phyloP scores from a whole-genome alignment of 2,113 vertebrate genomes.

The Aptenodytes patagonicus region DNA sequence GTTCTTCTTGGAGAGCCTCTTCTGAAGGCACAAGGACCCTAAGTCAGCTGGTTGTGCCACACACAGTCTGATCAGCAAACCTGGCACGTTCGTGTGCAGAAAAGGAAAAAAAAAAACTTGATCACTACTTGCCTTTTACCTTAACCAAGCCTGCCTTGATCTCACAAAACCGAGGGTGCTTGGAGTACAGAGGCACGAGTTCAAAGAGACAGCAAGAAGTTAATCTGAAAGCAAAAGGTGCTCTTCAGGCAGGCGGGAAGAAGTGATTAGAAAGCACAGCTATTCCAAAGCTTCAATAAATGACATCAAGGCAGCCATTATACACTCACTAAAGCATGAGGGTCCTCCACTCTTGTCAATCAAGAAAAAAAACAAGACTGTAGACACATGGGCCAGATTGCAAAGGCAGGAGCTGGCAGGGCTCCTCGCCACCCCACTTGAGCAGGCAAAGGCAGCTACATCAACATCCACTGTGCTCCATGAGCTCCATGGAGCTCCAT shows the following conservation, averaged over 20 bases:
- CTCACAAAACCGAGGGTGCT: constrained; percentile 17
- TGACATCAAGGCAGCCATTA: constrained; percentile 19
- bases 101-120: background rate
- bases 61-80: constrained; percentile 7
- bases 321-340: background rate
- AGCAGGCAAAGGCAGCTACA: background rate
- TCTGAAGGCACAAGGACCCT: background rate
- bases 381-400: background rate
- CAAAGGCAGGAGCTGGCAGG: background rate
- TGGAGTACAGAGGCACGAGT: constrained; percentile 18
- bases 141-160: constrained; percentile 26
- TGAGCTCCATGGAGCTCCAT: background rate
- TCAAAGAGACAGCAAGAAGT: constrained; percentile 56
- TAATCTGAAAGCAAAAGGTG: constrained; percentile 56
- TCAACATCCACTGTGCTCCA: background rate
- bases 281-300: constrained; percentile 32
- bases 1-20: background rate
- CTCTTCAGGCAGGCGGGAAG: constrained; percentile 20
- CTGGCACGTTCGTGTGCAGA: background rate
- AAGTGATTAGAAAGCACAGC: constrained; percentile 50
- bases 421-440: background rate
- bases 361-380: background rate
- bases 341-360: constrained; percentile 17
- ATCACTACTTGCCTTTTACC: constrained; percentile 16
- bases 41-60: background rate